These are phyloP conservation scores for Enteromius mattozi DNA, from an alignment of 2,797 vertebrate genomes.

Conservation along the genomic window DNA sequence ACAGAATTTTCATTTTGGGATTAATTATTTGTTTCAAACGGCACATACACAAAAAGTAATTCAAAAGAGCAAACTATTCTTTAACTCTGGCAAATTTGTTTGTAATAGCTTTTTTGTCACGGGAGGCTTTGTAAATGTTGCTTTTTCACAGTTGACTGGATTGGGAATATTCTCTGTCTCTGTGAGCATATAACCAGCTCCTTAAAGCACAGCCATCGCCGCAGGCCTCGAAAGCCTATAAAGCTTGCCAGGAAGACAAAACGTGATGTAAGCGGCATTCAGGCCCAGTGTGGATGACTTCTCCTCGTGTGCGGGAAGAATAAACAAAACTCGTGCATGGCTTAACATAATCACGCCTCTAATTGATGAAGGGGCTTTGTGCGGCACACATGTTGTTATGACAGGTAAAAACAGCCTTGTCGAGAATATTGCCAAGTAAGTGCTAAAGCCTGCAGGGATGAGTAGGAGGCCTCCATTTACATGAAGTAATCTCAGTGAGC, in stretches of 20 bases:
- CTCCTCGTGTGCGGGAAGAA: background rate
- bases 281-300: constrained; percentile 2
- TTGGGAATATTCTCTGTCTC: constrained; percentile 28
- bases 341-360: constrained; percentile 36
- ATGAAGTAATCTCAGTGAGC: constrained; percentile 35
- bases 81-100: constrained; percentile 11
- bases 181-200: constrained; percentile 22
- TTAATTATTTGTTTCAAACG: background rate
- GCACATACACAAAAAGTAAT: background rate
- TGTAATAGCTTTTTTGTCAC: constrained; percentile 4
- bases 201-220: constrained; percentile 22
- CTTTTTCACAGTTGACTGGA: constrained; percentile 32
- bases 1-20: background rate
- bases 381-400: constrained; percentile 34
- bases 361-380: constrained; percentile 31
- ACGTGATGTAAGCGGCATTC: constrained; percentile 2
- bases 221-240: background rate
- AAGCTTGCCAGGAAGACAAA: constrained; percentile 12
- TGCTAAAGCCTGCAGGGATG: constrained; percentile 13
- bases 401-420: constrained; percentile 47
- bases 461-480: constrained; percentile 33
- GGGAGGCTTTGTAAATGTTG: constrained; percentile 29
- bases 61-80: background rate
- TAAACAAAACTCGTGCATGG: background rate
- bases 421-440: constrained; percentile 34